Conservation (phyloP, 2,888 invertebrate genomes). For the Hyppa rectilinea region DNA sequence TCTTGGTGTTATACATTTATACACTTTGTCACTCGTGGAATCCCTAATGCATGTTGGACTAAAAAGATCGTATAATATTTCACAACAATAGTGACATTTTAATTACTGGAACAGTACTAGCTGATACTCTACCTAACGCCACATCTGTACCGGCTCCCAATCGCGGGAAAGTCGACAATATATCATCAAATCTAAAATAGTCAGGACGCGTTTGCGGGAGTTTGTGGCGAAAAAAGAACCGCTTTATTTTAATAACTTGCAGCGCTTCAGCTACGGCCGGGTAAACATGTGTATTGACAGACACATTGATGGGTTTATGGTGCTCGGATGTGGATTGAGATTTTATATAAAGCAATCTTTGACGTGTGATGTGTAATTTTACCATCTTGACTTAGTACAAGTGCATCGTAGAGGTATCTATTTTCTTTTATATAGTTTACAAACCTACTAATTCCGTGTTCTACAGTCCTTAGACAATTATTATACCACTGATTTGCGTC, state of each 20-base stretch:
- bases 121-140: slow-evolving; percentile 43
- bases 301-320: slow-evolving; percentile 42
- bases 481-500: too few species aligned
- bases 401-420: not conserved
- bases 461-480: too few species aligned
- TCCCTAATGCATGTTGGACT: too few species aligned
- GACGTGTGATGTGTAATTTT: not conserved
- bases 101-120: slow-evolving; percentile 31
- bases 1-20: not conserved
- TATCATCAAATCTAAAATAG: slow-evolving; percentile 87
- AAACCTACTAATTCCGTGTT: not conserved
- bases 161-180: slow-evolving; percentile 80
- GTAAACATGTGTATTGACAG: slow-evolving; percentile 55
- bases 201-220: slow-evolving; percentile 83
- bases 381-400: not conserved
- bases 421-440: not conserved
- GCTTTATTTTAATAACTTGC: slow-evolving; percentile 79
- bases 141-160: slow-evolving; percentile 53
- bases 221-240: slow-evolving; percentile 82
- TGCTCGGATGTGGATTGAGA: slow-evolving; percentile 4
- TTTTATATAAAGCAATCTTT: slow-evolving; percentile 13
- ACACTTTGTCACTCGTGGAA: not conserved
- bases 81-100: slow-evolving; percentile 18
- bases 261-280: slow-evolving; percentile 56
- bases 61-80: not conserved